Percentiles rank a stretch among this genome's conserved stretches.
Evolutionary conservation across 2,888 invertebrate genomes (phyloP).

Genomic region (Synanthedon tipuliformis): DNA sequence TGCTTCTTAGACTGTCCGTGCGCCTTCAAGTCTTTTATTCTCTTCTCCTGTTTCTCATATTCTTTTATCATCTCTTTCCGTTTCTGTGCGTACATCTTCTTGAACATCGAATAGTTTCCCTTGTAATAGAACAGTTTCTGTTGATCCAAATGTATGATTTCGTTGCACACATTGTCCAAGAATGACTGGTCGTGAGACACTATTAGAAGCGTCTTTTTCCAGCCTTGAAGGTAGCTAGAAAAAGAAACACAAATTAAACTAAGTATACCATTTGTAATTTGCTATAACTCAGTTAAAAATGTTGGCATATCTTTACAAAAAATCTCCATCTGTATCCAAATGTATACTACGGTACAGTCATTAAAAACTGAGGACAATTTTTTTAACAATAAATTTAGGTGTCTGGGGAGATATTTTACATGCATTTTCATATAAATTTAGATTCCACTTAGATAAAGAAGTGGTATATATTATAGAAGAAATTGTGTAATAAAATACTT

Average conservation of each 20-base stretch:
- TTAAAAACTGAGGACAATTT: too few relatives aligned
- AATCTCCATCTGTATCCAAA: too few relatives aligned
- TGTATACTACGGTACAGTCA: too few relatives aligned
- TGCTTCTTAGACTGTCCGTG: conserved; percentile 96
- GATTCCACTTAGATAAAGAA: too few relatives aligned
- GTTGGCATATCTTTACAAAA: too few relatives aligned
- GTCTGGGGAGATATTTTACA: too few relatives aligned
- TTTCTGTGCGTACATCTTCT: conserved; percentile 98
- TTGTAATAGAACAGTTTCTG: conserved; percentile 96
- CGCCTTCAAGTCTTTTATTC: conserved; percentile 93
- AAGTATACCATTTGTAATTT: too few relatives aligned
- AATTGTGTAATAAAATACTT: conserved; percentile 33
- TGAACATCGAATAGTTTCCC: conserved; percentile 98
- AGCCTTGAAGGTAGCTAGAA: conserved; percentile 89
- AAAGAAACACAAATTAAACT: too few relatives aligned
- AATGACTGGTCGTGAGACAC: conserved; percentile 99
- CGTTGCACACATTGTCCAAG: conserved; percentile 99
- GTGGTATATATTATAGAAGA: too few relatives aligned
- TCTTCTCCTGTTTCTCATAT: conserved; percentile 98
- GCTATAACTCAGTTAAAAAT: too few relatives aligned
- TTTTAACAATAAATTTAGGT: too few relatives aligned
- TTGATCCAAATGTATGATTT: conserved; percentile 96
- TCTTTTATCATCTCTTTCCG: conserved; percentile 95
- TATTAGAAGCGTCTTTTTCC: conserved; percentile 98
- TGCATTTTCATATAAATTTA: too few relatives aligned